Base-by-base conservation (phyloP, 1,140 invertebrate genomes). In the Megalonaias nervosa region DNA sequence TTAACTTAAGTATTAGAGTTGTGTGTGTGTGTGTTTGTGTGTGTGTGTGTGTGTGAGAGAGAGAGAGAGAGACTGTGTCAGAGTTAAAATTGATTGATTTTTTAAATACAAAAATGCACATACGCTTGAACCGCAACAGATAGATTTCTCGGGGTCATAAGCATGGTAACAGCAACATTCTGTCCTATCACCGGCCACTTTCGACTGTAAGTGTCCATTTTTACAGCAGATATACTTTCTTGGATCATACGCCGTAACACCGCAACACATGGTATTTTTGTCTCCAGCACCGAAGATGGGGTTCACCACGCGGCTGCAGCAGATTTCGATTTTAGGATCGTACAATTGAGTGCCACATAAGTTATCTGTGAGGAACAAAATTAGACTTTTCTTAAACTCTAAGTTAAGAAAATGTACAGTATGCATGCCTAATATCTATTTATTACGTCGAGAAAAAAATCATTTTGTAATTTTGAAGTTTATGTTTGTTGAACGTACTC, bases 131-230 rank as follows among this genome's bases (percentile, higher is more conserved):
- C 23, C 21, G 48, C 71, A 73, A 38, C 71, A 73, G 58, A 73
- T 12, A 1, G 38, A 56, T 21, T 23, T 6, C 23, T 48, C 16
- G 1, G 58, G 60, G 23, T 73, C 71, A 55, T 73, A 73, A 0
- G 71, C 57, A 11, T 31, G 13, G 58, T 73, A 73, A 38, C 71
- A 73, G 48, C 71, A 73, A 61, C 71, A 73, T 23, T 64, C 14
- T 12, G 71, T 73, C 21, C 21, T 48, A 2, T 73, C 71, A n/a
- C 71, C 71, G 48, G 23, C 71, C 17, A 64, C 16, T 17, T 55
- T 26, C 12, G 21, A 19, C 13, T 73, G 71, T 9, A 62, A 62
- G 38, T 62, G 21, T 17, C 71, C 71, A 48, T 65, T 73, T 55
- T 73, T 73, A 48, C 71, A 73, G 61, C 71, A 73, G 15, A 73